phyloP scores from a whole-genome alignment of 2,888 invertebrate species.

The Rhogogaster chlorosoma region DNA sequence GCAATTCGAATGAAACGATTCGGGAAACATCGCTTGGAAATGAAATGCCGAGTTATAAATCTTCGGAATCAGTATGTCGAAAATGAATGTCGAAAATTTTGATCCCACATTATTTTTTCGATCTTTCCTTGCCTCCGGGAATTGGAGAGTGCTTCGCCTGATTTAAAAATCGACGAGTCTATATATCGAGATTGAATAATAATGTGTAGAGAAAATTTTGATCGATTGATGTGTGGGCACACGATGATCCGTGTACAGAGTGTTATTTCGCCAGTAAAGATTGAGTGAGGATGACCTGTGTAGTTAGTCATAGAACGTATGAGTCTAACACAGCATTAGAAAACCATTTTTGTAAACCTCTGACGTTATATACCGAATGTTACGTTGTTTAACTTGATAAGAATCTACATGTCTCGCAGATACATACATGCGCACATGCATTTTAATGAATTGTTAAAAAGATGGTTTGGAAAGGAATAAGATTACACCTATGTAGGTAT shows the following conservation, averaged over 20 bases:
- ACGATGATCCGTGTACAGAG: constrained; percentile 8
- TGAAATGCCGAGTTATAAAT: neutral
- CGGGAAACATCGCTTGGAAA: neutral
- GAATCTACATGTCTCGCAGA: neutral
- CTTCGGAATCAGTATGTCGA: neutral
- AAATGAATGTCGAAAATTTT: neutral
- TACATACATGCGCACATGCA: neutral
- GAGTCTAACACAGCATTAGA: neutral
- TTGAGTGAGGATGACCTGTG: neutral
- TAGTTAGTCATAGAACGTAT: neutral
- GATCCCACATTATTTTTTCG: neutral
- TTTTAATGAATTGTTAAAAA: neutral
- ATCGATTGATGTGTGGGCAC: neutral
- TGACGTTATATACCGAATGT: neutral
- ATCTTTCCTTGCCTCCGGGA: neutral
- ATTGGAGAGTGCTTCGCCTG: neutral
- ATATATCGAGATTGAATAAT: neutral
- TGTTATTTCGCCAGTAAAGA: constrained; percentile 9
- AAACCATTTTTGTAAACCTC: constrained; percentile 10
- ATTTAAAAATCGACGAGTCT: neutral
- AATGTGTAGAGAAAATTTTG: neutral
- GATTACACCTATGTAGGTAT: neutral
- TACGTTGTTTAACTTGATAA: neutral
- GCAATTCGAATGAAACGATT: neutral
- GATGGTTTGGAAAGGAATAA: neutral